Evolutionary conservation across 2,888 invertebrate species (phyloP).

Genomic region (Pilophorus perplexus): DNA sequence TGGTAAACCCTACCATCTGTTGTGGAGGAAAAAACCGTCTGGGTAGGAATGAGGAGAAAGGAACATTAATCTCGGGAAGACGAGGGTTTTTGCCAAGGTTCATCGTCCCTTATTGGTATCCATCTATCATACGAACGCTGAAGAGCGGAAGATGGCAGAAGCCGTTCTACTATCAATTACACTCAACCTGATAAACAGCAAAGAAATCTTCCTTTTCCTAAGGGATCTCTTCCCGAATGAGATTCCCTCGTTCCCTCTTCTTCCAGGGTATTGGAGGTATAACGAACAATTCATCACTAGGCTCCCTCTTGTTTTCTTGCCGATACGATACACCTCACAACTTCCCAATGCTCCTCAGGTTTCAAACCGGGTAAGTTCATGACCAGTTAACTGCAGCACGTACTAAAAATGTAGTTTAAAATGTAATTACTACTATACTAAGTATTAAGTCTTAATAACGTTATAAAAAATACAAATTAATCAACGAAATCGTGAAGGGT

Average conservation of each 20-base stretch:
- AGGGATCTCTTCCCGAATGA: neutral
- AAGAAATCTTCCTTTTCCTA: constrained; percentile 23
- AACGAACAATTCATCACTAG: constrained; percentile 7
- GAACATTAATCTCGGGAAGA: constrained; percentile 27
- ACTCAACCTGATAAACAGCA: constrained; percentile 33
- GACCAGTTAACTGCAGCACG: no score
- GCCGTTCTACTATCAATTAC: constrained; percentile 28
- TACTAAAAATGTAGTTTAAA: no score
- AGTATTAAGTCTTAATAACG: no score
- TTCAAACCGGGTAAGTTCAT: no score
- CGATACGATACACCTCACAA: neutral
- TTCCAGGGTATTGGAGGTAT: neutral
- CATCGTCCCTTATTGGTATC: constrained; percentile 27
- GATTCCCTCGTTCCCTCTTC: neutral
- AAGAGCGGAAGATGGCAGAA: neutral
- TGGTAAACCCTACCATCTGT: neutral
- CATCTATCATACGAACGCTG: constrained; percentile 17
- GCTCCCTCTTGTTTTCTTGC: neutral
- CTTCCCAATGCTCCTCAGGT: no score
- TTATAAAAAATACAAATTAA: no score
- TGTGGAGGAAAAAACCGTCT: neutral
- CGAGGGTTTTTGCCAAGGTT: constrained; percentile 26
- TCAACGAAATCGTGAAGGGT: no score
- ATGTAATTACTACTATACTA: no score
- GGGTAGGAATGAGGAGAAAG: neutral